Evolutionary conservation across 2,797 vertebrate genomes (phyloP), one percentile per base, ranked within the genome.

Genomic region (Labeo calbasu): DNA sequence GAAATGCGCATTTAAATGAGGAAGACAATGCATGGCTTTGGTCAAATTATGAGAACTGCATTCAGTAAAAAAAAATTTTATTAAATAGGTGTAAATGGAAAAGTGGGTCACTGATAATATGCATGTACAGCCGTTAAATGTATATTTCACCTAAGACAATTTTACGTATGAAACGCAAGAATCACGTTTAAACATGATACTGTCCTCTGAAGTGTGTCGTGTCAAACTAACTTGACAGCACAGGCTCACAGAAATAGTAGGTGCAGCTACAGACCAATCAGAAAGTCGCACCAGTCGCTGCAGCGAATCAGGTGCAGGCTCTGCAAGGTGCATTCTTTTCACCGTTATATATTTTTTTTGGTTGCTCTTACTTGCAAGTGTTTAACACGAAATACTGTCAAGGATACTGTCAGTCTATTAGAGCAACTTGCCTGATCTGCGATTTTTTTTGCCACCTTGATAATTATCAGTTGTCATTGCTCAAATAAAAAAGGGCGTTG

Each of bases 211-310:
- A 32, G 40, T 21, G 65, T 63, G 81, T 76, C 55, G 2, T 61
- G 81, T 87, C 94, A 93, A 92, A 91, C 93, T 88, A 94, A 21
- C 93, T 55, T 90, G 86, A 85, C 51, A 2, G 11, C 17, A 19
- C 72, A 6, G 50, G 36, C 72, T 28, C 70, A 3, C 65, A 5
- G 28, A 12, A 13, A 23, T 65, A 50, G 15, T 46, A 3, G 8
- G 10, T 48, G 9, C 9, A 25, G 10, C 19, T 11, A 17, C 3
- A 0, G 75, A 57, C 94, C 93, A 95, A 94, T 93, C 88, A 89
- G 2, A 90, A 80, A 6, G 36, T 1, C 21, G 48, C 86, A 28
- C 59, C n/a, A 11, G 43, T 6, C 43, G 48, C 40, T 5, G 0
- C 65, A 87, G 69, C 94, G 92, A 95, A 95, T 95, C 90, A 88